Base-by-base conservation (phyloP, 2,888 invertebrate species). In the Phaedon cochleariae region DNA sequence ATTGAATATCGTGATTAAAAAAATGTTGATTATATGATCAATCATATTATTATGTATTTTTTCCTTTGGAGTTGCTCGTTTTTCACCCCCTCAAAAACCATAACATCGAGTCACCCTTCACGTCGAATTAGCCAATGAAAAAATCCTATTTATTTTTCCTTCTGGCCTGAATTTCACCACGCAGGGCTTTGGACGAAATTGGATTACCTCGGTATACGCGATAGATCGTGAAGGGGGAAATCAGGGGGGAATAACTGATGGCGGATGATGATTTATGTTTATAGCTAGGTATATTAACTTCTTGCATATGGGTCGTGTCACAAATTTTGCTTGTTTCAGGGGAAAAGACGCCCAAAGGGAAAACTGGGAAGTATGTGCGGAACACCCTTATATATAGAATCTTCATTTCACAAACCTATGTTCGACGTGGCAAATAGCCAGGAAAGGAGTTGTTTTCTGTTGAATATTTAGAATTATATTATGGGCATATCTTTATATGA, bases 201-300 rank as follows among this genome's bases (percentile, higher is more conserved):
- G 29, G 57, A 18, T 46, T 57, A 57, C 46, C 12, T 22, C 29
- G 55, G 21, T n/a, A 7, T 26, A 26, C 4, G 26, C 26, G 26
- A 26, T 26, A 26, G 26, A 3, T 26, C 7, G 26, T 26, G 26
- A 41, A 15, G 15, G 41, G 41, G 41, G 6, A 15, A 41, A 15
- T 41, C 34, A 46, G 15, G 29, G 26, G 21, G 41, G 20, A 9
- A 29, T 22, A n/a, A n/a, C n/a, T n/a, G n/a, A n/a, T n/a, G n/a
- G n/a, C n/a, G n/a, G 17, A 17, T 49, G 58, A 18, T 53, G 59
- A 64, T 64, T 64, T 59, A 64, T 46, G 45, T 26, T 26, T 26
- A 7, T 26, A 59, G 22, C 34, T 41, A 31, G 41, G 26, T 34
- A 51, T 49, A 63, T 63, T 63, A 63, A 58, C 31, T 58, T 9